Evolutionary conservation across 2,888 invertebrate species (phyloP).

Genomic region (Pachymerium ferrugineum): DNA sequence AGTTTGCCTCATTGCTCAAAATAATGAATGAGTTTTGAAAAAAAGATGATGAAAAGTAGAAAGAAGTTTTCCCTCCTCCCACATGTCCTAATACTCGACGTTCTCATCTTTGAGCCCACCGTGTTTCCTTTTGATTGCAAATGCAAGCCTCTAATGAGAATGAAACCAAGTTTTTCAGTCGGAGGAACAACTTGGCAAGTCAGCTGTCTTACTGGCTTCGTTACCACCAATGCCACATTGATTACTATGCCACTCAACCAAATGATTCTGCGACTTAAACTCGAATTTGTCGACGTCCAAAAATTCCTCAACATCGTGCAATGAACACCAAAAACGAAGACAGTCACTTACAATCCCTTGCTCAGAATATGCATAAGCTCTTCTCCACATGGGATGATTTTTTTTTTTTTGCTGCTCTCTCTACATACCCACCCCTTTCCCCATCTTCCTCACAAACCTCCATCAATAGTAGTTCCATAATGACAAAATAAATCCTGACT

Average conservation of each 20-base stretch:
- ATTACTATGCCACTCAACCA: constrained; percentile 10
- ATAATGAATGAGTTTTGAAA: constrained; percentile 4
- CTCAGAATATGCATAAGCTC: constrained; percentile 15
- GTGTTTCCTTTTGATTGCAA: constrained; percentile 19
- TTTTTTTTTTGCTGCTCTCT: too few relatives aligned
- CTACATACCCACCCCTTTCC: background rate
- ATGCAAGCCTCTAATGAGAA: constrained; percentile 14
- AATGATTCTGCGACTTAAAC: constrained; percentile 19
- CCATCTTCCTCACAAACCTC: background rate
- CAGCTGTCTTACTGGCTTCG: constrained; percentile 17
- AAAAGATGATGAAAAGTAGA: constrained; percentile 1
- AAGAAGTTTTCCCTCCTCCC: background rate
- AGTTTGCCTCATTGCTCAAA: constrained; percentile 14
- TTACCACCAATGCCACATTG: constrained; percentile 17
- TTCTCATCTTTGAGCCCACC: constrained; percentile 17
- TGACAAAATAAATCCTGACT: constrained; percentile 19
- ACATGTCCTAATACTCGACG: background rate
- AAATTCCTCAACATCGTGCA: constrained; percentile 4
- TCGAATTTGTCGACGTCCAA: constrained; percentile 17
- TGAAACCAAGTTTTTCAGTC: constrained; percentile 19
- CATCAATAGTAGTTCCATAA: constrained; percentile 16
- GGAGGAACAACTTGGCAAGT: constrained; percentile 17
- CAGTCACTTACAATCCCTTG: constrained; percentile 1
- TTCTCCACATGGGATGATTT: constrained; percentile 4
- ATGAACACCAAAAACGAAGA: constrained; percentile 10